Percentiles rank a stretch among this genome's conserved stretches.
Evolutionary conservation across 1,140 invertebrate species (phyloP).

Genomic region (Ceratitis capitata): DNA sequence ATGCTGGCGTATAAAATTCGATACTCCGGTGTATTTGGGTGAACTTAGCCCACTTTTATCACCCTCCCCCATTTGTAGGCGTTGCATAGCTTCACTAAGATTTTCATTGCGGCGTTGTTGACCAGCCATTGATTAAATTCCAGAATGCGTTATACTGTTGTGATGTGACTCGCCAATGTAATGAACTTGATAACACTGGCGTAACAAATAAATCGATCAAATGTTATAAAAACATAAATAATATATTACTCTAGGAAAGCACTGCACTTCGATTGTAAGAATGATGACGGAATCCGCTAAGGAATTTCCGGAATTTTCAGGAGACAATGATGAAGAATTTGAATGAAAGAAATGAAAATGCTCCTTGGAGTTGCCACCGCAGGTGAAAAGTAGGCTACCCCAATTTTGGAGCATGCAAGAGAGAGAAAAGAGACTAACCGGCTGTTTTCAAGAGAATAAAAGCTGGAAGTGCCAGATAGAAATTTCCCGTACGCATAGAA

Average conservation of each 20-base stretch:
- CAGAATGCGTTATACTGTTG: background rate
- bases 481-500: too few relatives aligned
- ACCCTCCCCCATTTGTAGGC: constrained; percentile 52
- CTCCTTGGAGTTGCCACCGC: constrained; percentile 22
- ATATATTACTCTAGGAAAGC: background rate
- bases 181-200: background rate
- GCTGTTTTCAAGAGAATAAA: too few relatives aligned
- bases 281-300: background rate
- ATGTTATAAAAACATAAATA: background rate
- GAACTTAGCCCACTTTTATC: constrained; percentile 14
- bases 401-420: background rate
- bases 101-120: constrained; percentile 31
- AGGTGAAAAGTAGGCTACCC: background rate
- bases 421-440: background rate
- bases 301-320: constrained; percentile 15
- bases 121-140: constrained; percentile 27
- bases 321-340: constrained; percentile 20
- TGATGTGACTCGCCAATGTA: background rate
- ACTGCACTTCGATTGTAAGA: background rate
- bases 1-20: constrained; percentile 54
- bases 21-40: constrained; percentile 48
- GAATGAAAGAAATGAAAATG: background rate
- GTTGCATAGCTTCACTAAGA: constrained; percentile 51
- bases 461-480: too few relatives aligned
- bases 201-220: background rate